Conservation (phyloP, 2,888 invertebrate species). For the Dynastes hyllus region DNA sequence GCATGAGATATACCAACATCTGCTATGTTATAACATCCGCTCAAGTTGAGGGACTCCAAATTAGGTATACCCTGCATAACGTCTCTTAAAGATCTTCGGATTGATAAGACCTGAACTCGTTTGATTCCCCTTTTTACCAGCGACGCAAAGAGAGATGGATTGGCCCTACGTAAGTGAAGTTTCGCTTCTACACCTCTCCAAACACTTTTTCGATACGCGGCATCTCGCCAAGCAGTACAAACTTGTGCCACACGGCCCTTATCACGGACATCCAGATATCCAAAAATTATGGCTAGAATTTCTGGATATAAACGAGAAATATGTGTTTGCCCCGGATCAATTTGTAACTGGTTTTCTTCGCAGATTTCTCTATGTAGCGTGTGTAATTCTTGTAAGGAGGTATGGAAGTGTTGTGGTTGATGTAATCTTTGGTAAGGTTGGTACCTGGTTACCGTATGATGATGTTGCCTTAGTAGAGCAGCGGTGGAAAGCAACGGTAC, state of each 20-base stretch:
- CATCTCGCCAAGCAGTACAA: constrained; percentile 92
- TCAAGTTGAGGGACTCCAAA: constrained; percentile 89
- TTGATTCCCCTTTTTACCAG: constrained; percentile 91
- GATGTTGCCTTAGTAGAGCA: constrained; percentile 72
- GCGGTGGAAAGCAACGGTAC: constrained; percentile 73
- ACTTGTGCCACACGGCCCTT: constrained; percentile 94
- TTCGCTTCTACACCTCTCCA: constrained; percentile 96
- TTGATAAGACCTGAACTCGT: constrained; percentile 90
- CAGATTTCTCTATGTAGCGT: constrained; percentile 60
- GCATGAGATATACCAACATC: constrained; percentile 90
- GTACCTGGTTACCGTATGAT: constrained; percentile 70
- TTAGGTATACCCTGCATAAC: constrained; percentile 90
- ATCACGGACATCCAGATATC: constrained; percentile 90
- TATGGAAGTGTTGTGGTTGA: constrained; percentile 75
- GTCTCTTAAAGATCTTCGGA: constrained; percentile 87
- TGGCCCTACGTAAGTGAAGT: constrained; percentile 88
- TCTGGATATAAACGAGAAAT: constrained; percentile 94
- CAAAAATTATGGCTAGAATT: constrained; percentile 92
- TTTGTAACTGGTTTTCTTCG: constrained; percentile 60
- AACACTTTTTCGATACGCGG: constrained; percentile 92
- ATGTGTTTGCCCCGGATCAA: constrained; percentile 74
- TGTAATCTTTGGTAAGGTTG: constrained; percentile 80
- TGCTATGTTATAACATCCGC: constrained; percentile 95
- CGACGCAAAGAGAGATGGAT: constrained; percentile 89
- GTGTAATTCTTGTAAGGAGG: constrained; percentile 68